Percentiles rank a stretch among this genome's conserved stretches.
Evolutionary conservation across 2,797 vertebrate species (phyloP).

Genomic region (Botia almorhae): DNA sequence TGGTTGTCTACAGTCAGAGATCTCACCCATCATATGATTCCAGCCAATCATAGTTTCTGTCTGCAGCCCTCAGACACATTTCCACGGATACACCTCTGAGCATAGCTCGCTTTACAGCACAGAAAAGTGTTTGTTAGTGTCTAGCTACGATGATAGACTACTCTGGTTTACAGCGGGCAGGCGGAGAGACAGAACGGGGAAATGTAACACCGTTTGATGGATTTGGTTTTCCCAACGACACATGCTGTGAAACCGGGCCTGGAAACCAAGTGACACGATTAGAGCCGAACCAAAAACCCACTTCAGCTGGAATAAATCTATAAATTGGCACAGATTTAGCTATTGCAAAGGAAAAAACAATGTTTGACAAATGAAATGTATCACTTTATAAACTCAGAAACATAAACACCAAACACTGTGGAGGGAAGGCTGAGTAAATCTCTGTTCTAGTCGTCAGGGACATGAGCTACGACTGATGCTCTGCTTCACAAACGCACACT

Average conservation of each 20-base stretch:
- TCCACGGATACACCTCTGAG: conserved; percentile 7
- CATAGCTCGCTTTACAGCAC: conserved; percentile 1
- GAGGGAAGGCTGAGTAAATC: conserved; percentile 64
- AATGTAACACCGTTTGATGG: conserved; percentile 24
- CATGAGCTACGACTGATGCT: conserved; percentile 58
- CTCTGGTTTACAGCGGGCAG: conserved; percentile 4
- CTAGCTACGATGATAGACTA: conserved; percentile 10
- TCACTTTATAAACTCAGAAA: conserved; percentile 55
- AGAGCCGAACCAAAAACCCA: conserved; percentile 33
- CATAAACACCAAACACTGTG: conserved; percentile 59
- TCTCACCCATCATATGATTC: not conserved
- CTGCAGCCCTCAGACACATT: conserved; percentile 11
- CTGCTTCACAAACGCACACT: conserved; percentile 61
- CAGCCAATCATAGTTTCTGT: not conserved
- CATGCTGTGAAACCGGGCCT: conserved; percentile 25
- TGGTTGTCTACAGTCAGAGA: not conserved
- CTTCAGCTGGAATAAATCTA: conserved; percentile 38
- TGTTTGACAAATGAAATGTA: conserved; percentile 27
- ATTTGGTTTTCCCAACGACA: conserved; percentile 25
- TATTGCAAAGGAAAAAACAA: conserved; percentile 9
- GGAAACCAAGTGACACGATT: conserved; percentile 31
- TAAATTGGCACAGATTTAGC: conserved; percentile 5
- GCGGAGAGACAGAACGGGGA: not conserved
- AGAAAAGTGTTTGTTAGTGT: conserved; percentile 35
- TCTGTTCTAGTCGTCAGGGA: conserved; percentile 64